Conservation (phyloP, 2,797 vertebrate genomes). For the Catharus ustulatus region DNA sequence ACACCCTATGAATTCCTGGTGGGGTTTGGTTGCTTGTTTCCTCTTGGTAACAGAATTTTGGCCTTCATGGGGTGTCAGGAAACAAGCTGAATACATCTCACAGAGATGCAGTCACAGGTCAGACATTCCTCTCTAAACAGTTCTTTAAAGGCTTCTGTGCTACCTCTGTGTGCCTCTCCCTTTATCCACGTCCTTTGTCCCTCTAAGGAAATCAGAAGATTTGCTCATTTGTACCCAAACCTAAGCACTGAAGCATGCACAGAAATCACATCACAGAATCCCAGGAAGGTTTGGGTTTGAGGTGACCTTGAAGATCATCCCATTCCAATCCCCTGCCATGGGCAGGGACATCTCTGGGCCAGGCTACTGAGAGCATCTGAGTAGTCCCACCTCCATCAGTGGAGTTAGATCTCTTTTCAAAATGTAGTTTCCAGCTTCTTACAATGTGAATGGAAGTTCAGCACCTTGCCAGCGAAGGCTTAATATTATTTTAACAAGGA, state of each 20-base stretch:
- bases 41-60: not conserved
- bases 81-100: not conserved
- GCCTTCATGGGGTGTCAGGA: not conserved
- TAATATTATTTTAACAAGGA: not conserved
- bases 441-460: not conserved
- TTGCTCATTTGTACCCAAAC: not conserved
- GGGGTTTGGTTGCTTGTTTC: not conserved
- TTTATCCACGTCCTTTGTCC: not conserved
- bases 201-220: not conserved
- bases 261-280: not conserved
- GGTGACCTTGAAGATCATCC: too few relatives aligned
- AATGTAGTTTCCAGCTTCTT: not conserved
- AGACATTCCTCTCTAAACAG: not conserved
- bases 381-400: not conserved
- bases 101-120: not conserved
- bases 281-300: not conserved
- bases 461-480: not conserved
- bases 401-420: not conserved
- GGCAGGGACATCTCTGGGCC: not conserved
- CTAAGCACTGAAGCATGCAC: not conserved
- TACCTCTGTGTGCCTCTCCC: not conserved
- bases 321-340: not conserved
- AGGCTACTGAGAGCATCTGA: not conserved
- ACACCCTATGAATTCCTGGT: rapidly evolving
- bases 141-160: not conserved